Evolutionary conservation across 2,888 invertebrate genomes (phyloP).

Genomic region (Oconnorella tubifera): DNA sequence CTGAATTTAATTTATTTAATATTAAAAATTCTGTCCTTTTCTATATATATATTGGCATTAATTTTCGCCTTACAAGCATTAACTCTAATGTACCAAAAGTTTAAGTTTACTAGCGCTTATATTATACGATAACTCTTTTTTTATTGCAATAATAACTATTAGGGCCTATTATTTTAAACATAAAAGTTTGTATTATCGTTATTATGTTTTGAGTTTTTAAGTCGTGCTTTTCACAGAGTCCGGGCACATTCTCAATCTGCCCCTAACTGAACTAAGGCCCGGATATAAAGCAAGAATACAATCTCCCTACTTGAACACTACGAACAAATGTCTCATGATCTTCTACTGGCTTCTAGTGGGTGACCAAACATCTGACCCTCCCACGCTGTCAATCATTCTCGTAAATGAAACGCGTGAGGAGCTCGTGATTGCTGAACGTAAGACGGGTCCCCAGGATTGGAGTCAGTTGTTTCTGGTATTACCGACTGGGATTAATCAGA

Average conservation of each 20-base stretch:
- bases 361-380: constrained; percentile 10
- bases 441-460: constrained; percentile 14
- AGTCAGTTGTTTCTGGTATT: constrained; percentile 4
- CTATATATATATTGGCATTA: too few species aligned
- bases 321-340: constrained; percentile 20
- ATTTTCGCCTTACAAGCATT: too few species aligned
- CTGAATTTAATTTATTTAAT: too few species aligned
- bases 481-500: constrained; percentile 18
- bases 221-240: constrained; percentile 13
- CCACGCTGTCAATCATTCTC: constrained; percentile 12
- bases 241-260: constrained; percentile 18
- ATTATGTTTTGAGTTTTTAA: not conserved
- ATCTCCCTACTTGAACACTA: constrained; percentile 22
- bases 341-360: constrained; percentile 22
- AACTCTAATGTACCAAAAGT: too few species aligned
- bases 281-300: constrained; percentile 18
- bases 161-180: too few species aligned
- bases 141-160: too few species aligned
- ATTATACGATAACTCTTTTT: too few species aligned
- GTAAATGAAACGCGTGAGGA: constrained; percentile 15
- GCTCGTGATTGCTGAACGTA: not conserved
- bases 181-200: not conserved
- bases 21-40: too few species aligned
- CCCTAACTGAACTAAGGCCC: constrained; percentile 16
- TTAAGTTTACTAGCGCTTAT: too few species aligned